Base-by-base conservation (phyloP, 1,140 invertebrate species). In the Drosophila nigrodunni region DNA sequence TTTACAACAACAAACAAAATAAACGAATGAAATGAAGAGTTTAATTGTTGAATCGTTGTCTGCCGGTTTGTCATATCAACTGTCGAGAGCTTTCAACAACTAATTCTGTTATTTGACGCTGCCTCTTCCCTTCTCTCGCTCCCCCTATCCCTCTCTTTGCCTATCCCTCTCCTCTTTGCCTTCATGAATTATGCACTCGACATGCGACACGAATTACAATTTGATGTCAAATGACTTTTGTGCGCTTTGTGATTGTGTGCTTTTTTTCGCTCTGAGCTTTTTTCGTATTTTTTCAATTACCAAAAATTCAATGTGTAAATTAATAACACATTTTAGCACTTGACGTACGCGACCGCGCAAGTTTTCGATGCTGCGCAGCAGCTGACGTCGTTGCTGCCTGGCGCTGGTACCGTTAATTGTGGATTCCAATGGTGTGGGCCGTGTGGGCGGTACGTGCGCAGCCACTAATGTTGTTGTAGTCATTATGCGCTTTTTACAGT, bases 271-370 rank as follows among this genome's bases (percentile, higher is more conserved):
- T 30, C 10, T 7, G 3, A 39, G 15, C 10, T 68, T 69, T 59
- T 55, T 70, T 47, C 15, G 9, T 18, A 9, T 35, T 15, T 55
- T 50, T 37, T 78, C 69, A 77, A 81, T 90, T 92, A 92, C 91
- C 89, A 92, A 87, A 90, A 92, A 89, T 68, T 92, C 91, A 69
- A 92, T 92, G 77, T 92, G 91, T 74, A 92, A 91, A 90, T 92
- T 92, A 81, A 92, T 92, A 73, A 92, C 91, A 92, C 91, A 92
- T 80, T 90, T 89, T 54, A 92, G 75, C 80, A 92, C 82, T 90
- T 92, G 86, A 77, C 76, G 87, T 58, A 91, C 91, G 18, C 91
- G 85, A 73, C 58, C 72, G 54, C 91, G 87, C 54, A 92, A 73
- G 55, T 77, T 91, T 74, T 92, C 91, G 39, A 92, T 82, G 60